phyloP scores from a whole-genome alignment of 2,888 invertebrate species.

The Pristionchus japonicus region DNA sequence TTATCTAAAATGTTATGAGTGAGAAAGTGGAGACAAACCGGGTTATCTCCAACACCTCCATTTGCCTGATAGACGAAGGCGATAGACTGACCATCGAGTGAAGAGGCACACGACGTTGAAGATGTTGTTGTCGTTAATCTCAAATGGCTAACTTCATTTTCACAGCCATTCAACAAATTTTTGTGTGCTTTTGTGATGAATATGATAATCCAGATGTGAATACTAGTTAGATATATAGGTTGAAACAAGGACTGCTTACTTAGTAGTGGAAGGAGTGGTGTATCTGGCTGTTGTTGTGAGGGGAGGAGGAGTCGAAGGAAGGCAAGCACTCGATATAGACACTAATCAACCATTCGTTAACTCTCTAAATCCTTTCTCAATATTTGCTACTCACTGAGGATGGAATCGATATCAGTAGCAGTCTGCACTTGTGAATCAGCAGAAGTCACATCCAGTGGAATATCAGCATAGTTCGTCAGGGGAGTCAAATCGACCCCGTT shows the following conservation, averaged over 20 bases:
- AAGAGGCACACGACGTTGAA: not conserved
- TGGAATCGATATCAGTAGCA: not conserved
- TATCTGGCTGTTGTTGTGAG: not conserved
- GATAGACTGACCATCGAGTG: not conserved
- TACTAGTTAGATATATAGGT: not conserved
- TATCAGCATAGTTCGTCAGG: not conserved
- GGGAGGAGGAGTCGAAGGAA: not conserved
- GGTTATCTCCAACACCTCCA: not conserved
- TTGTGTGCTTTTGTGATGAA: no score
- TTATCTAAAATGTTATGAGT: not conserved
- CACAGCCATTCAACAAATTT: no score
- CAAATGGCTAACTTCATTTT: no score
- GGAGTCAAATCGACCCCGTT: not conserved
- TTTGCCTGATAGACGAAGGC: not conserved
- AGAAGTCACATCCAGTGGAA: conserved; percentile 12
- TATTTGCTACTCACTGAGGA: not conserved
- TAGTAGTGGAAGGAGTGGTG: not conserved
- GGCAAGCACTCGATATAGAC: not conserved
- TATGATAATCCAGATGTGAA: no score
- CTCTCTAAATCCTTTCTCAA: no score
- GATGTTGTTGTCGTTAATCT: not conserved
- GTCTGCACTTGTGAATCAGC: not conserved
- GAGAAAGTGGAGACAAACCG: not conserved
- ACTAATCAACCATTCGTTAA: not conserved
- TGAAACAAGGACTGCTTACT: not conserved